phyloP scores from a whole-genome alignment of 2,113 vertebrate genomes.

The Psettodes erumei region DNA sequence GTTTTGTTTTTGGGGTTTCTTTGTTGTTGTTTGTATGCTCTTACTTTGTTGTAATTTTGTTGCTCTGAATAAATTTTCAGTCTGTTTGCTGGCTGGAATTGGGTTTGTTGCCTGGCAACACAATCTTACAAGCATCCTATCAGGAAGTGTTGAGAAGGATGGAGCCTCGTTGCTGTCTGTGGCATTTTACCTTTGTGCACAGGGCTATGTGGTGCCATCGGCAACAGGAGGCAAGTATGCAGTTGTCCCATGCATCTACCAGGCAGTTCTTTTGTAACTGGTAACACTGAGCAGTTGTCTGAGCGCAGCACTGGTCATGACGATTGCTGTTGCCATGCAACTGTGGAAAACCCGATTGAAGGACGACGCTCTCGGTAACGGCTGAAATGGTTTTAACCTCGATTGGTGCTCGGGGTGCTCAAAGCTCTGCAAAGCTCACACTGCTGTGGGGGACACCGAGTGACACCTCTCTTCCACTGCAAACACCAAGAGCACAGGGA shows the following conservation, averaged over 20 bases:
- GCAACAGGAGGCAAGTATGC: conserved; percentile 31
- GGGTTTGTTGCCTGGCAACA: conserved; percentile 67
- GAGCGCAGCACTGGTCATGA: conserved; percentile 22
- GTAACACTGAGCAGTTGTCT: conserved; percentile 1
- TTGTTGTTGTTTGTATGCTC: too few species aligned
- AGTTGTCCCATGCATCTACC: conserved; percentile 20
- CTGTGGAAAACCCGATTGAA: conserved; percentile 52
- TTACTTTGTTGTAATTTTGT: conserved; percentile 27
- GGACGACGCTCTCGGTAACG: conserved; percentile 41
- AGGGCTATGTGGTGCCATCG: neutral
- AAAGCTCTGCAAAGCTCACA: conserved; percentile 18
- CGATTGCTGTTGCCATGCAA: conserved; percentile 64
- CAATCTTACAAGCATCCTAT: conserved; percentile 33
- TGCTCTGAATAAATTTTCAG: conserved; percentile 33
- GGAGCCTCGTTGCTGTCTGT: conserved; percentile 11
- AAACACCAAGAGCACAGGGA: neutral
- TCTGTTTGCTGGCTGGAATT: conserved; percentile 20
- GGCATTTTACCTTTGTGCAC: neutral
- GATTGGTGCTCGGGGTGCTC: neutral
- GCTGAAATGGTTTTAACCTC: conserved; percentile 46
- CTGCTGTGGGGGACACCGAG: conserved; percentile 12
- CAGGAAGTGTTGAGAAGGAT: conserved; percentile 15
- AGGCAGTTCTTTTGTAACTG: neutral
- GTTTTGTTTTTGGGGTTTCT: too few species aligned
- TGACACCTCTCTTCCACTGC: neutral